Percentiles rank a stretch among this genome's conserved stretches.
Conservation (phyloP, 2,888 invertebrate genomes). For the Eumacrocentrus americanus region DNA sequence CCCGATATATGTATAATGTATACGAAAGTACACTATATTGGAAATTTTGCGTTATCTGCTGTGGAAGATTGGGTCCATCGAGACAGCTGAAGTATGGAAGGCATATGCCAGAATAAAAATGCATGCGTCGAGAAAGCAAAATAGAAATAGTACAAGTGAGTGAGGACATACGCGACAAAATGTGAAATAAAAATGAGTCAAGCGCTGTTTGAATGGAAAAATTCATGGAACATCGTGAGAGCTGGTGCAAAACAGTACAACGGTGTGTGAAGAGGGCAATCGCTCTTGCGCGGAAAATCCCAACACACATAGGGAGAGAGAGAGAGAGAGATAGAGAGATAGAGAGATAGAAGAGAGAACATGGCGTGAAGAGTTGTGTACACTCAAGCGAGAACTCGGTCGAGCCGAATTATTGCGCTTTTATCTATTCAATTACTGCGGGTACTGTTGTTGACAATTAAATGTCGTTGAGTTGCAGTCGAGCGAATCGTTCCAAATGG, state of each 20-base stretch:
- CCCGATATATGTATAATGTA: background rate
- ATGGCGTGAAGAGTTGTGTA: background rate
- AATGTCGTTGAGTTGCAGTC: conserved; percentile 40
- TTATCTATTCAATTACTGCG: conserved; percentile 43
- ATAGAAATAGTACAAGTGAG: background rate
- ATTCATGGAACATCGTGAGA: background rate
- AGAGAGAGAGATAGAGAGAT: background rate
- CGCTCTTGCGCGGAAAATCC: background rate
- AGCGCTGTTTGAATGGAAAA: background rate
- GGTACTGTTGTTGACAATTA: conserved; percentile 40
- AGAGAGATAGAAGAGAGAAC: background rate
- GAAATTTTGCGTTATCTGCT: too few species aligned
- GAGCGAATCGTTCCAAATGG: conserved; percentile 14
- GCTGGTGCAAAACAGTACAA: background rate
- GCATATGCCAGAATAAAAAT: background rate
- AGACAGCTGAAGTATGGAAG: background rate
- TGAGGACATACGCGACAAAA: background rate
- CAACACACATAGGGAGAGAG: background rate
- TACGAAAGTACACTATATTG: too few species aligned
- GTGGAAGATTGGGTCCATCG: background rate
- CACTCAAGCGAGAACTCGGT: background rate
- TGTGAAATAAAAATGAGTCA: background rate
- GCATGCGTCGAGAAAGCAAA: background rate
- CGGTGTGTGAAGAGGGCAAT: background rate
- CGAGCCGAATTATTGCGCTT: conserved; percentile 37